Percentiles rank a stretch among this genome's conserved stretches.
Conservation (phyloP, 2,888 invertebrate genomes). For the Trilocha varians region DNA sequence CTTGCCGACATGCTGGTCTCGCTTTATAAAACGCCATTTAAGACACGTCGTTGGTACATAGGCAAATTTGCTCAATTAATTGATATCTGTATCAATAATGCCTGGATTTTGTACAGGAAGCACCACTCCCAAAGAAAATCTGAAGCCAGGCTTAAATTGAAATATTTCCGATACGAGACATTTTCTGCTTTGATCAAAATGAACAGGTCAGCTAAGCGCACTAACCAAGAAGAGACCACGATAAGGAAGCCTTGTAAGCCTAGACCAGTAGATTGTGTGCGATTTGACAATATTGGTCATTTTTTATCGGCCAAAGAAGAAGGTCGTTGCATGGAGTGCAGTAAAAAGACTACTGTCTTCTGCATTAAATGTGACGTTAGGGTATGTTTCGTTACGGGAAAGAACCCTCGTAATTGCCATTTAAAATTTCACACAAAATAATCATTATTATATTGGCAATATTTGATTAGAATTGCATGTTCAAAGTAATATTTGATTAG, state of each 20-base stretch:
- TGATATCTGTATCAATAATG: slow-evolving; percentile 15
- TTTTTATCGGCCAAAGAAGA: slow-evolving; percentile 4
- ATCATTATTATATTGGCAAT: too few species aligned
- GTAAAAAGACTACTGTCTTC: slow-evolving; percentile 1
- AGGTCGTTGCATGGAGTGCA: slow-evolving; percentile 5
- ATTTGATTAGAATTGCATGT: too few species aligned
- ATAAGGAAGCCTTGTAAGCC: too few species aligned
- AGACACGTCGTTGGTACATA: slow-evolving; percentile 21
- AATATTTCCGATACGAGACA: neutral
- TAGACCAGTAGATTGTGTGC: neutral
- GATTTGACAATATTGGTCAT: slow-evolving; percentile 6
- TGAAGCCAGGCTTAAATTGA: neutral
- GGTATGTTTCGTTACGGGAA: slow-evolving; percentile 10
- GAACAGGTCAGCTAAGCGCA: too few species aligned
- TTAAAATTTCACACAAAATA: too few species aligned
- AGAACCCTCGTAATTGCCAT: slow-evolving; percentile 7
- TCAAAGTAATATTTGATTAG: too few species aligned
- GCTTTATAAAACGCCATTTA: slow-evolving; percentile 14
- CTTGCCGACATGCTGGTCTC: slow-evolving; percentile 16
- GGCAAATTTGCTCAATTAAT: slow-evolving; percentile 17
- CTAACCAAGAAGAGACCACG: too few species aligned
- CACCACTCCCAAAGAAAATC: slow-evolving; percentile 2
- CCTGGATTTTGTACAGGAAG: slow-evolving; percentile 12
- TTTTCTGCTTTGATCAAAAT: too few species aligned
- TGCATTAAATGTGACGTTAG: too few species aligned